Evolutionary conservation across 2,797 vertebrate species (phyloP).

Genomic region (Gorsachius magnificus): DNA sequence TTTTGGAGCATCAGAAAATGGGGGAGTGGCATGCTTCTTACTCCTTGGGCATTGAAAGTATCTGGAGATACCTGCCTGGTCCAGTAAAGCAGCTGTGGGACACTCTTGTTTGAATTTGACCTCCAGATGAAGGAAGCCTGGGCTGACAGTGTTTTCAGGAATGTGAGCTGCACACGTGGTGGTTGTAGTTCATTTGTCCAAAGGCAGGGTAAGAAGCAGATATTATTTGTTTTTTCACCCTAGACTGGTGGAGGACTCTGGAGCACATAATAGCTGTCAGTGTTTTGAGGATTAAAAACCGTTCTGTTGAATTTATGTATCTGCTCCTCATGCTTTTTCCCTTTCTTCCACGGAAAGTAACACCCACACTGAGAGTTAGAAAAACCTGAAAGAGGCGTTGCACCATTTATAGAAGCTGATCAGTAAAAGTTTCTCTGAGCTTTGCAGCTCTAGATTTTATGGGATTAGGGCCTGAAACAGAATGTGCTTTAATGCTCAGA

Average conservation of each 20-base stretch:
- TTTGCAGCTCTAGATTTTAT: background rate
- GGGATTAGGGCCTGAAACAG: background rate
- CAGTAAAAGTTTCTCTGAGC: slow-evolving; percentile 22
- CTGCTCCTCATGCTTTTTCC: background rate
- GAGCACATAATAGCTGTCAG: background rate
- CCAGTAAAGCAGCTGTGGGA: background rate
- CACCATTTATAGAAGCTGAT: slow-evolving; percentile 40
- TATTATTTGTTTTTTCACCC: background rate
- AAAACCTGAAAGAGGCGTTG: slow-evolving; percentile 39
- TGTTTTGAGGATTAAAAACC: background rate
- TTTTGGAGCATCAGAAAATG: background rate
- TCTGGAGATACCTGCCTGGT: background rate
- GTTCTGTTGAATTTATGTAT: slow-evolving; percentile 15
- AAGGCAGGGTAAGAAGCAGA: background rate
- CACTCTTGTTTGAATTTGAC: background rate
- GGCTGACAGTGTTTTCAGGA: background rate
- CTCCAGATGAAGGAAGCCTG: background rate
- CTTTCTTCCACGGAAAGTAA: slow-evolving; percentile 35
- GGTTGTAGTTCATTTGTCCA: background rate
- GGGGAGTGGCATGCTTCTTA: background rate
- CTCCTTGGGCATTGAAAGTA: background rate
- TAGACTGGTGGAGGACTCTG: background rate
- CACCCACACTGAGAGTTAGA: slow-evolving; percentile 17
- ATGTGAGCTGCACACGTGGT: background rate
- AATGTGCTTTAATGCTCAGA: background rate